These are phyloP conservation scores for Cremastinae sp. DNA, from an alignment of 2,888 invertebrate genomes.

Conservation along the genomic window DNA sequence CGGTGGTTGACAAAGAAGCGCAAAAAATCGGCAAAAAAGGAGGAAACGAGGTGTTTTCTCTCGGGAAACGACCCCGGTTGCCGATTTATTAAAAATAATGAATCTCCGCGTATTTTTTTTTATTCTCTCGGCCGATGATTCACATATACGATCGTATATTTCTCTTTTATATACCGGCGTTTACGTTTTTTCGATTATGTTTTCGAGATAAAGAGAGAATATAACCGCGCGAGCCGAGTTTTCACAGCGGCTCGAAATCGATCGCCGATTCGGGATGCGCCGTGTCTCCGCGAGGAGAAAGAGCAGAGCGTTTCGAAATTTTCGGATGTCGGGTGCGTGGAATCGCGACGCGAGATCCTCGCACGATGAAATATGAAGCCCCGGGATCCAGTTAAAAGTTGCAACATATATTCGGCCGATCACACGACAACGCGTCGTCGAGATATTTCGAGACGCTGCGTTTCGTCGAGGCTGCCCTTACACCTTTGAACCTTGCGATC, in stretches of 20 bases:
- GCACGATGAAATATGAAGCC: slow-evolving; percentile 60
- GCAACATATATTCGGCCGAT: slow-evolving; percentile 38
- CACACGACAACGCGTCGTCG: slow-evolving; percentile 16
- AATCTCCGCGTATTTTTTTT: not conserved
- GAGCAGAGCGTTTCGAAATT: slow-evolving; percentile 22
- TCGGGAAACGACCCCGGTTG: not conserved
- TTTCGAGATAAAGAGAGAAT: too few relatives aligned
- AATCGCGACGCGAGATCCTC: slow-evolving; percentile 45
- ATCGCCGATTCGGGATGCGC: slow-evolving; percentile 32
- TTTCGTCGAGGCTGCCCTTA: slow-evolving; percentile 37
- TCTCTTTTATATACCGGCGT: not conserved
- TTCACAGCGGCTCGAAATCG: not conserved
- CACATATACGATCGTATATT: too few relatives aligned
- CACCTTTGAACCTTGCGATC: slow-evolving; percentile 50
- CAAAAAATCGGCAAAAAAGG: not conserved
- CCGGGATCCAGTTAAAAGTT: slow-evolving; percentile 51
- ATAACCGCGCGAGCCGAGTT: not conserved
- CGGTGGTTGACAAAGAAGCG: not conserved
- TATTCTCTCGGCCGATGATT: too few relatives aligned
- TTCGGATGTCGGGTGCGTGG: slow-evolving; percentile 55
- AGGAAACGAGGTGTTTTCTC: not conserved
- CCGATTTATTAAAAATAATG: not conserved
- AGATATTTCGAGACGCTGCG: slow-evolving; percentile 25
- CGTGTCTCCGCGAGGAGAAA: slow-evolving; percentile 16
- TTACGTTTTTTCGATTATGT: not conserved